Base-by-base conservation (phyloP, 2,888 invertebrate genomes). In the Hyalella azteca region DNA sequence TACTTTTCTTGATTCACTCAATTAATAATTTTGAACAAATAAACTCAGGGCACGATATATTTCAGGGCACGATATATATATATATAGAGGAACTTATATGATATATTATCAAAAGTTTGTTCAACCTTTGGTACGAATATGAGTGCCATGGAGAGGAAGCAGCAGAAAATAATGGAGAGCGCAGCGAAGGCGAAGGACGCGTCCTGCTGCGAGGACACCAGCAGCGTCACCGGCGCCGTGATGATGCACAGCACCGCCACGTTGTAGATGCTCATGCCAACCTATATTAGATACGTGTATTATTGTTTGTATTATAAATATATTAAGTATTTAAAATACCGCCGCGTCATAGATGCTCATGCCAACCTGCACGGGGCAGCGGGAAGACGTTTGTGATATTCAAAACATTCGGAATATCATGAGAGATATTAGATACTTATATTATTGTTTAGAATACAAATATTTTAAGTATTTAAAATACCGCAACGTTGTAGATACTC, bases 311-410 rank as follows among this genome's bases (percentile, higher is more conserved):
- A n/a, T n/a, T n/a, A n/a, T n/a, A n/a, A n/a, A n/a, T n/a, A n/a
- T n/a, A n/a, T n/a, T n/a, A n/a, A n/a, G n/a, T n/a, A 98, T 90
- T 88, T 98, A 98, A 78, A 99, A 91, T 50, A 99, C 96, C 85
- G 98, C 98, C 86, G 99, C 98, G 89, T 99, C 99, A 91, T 99
- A 99, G 88, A 99, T 98, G 87, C 97, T 96, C 96, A 99, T 97
- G 85, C 97, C 98, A 39, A 99, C 81, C 83, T 98, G n/a, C n/a
- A n/a, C n/a, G n/a, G n/a, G n/a, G n/a, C n/a, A n/a, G n/a, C n/a
- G n/a, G n/a, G n/a, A n/a, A n/a, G n/a, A n/a, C n/a, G n/a, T n/a
- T n/a, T n/a, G n/a, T n/a, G n/a, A n/a, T n/a, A n/a, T n/a, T n/a
- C n/a, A n/a, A n/a, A n/a, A n/a, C n/a, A n/a, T n/a, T n/a, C n/a